Evolutionary conservation across 2,797 vertebrate species (phyloP).

Genomic region (Notamacropus eugenii): DNA sequence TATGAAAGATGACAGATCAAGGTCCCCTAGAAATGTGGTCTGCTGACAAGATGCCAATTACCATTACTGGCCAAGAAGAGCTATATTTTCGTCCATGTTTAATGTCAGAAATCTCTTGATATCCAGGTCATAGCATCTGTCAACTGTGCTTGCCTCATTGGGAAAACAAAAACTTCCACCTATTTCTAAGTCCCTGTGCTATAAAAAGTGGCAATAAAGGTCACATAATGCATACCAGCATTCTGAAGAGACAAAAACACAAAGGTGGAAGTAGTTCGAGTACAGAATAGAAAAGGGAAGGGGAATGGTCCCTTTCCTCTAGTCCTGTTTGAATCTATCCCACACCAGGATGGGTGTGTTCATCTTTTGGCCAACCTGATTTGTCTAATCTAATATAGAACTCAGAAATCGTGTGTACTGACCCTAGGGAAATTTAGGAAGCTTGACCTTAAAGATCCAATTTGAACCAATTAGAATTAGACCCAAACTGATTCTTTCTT

Average conservation of each 20-base stretch:
- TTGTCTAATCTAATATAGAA: not conserved
- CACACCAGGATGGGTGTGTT: not conserved
- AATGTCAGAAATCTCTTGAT: not conserved
- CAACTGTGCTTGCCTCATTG: not conserved
- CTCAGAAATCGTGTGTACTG: not conserved
- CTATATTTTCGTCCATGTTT: not conserved
- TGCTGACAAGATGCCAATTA: not conserved
- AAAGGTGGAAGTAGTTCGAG: not conserved
- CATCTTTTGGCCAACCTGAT: not conserved
- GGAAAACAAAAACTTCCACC: not conserved
- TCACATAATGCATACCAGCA: not conserved
- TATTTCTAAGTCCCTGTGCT: not conserved
- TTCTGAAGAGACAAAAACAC: conserved; percentile 1
- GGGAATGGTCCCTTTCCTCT: not conserved
- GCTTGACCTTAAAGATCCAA: not conserved
- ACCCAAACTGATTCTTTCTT: not conserved
- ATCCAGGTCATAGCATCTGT: not conserved
- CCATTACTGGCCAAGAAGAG: not conserved
- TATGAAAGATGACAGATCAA: conserved; percentile 1
- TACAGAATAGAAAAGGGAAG: not conserved
- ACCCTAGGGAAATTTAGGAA: not conserved
- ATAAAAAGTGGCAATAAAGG: not conserved
- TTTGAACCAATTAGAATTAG: not conserved
- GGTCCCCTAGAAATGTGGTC: not conserved
- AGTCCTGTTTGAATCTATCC: not conserved